Percentiles rank a stretch among this genome's conserved stretches.
Evolutionary conservation across 1,140 invertebrate species (phyloP).

Genomic region (Leptinotarsa texana): DNA sequence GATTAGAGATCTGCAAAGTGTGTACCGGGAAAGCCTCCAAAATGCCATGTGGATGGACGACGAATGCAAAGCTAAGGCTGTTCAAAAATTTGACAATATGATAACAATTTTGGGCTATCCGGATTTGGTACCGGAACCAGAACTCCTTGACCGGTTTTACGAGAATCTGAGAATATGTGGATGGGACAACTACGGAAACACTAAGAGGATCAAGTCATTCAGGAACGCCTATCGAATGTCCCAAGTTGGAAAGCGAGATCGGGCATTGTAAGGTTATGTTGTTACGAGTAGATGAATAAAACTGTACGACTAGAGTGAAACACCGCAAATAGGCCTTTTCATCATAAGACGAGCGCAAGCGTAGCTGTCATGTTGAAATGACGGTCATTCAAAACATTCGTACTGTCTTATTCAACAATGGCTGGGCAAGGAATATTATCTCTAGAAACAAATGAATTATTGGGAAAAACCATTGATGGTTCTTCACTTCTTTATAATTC

Average conservation of each 20-base stretch:
- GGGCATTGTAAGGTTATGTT: slow-evolving; percentile 40
- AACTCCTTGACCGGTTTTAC: slow-evolving; percentile 45
- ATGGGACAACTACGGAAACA: slow-evolving; percentile 50
- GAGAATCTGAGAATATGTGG: slow-evolving; percentile 43
- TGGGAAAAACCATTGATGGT: too few species aligned
- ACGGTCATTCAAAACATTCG: too few species aligned
- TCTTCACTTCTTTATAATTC: too few species aligned
- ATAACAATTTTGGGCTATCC: slow-evolving; percentile 47
- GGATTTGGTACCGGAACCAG: slow-evolving; percentile 39
- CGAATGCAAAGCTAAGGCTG: slow-evolving; percentile 37
- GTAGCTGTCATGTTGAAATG: too few species aligned
- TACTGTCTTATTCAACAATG: too few species aligned
- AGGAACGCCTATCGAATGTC: slow-evolving; percentile 43
- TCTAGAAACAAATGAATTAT: too few species aligned
- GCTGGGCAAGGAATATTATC: too few species aligned
- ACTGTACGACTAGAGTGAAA: too few species aligned
- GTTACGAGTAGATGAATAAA: too few species aligned
- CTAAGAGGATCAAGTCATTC: slow-evolving; percentile 45
- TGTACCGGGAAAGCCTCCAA: slow-evolving; percentile 72
- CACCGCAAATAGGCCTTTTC: too few species aligned
- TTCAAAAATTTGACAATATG: slow-evolving; percentile 45
- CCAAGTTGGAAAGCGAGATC: slow-evolving; percentile 37
- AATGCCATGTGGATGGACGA: slow-evolving; percentile 80
- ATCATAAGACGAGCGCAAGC: too few species aligned
- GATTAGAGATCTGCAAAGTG: slow-evolving; percentile 71